Evolutionary conservation across 2,888 invertebrate genomes (phyloP).

Genomic region (Lingula anatina): DNA sequence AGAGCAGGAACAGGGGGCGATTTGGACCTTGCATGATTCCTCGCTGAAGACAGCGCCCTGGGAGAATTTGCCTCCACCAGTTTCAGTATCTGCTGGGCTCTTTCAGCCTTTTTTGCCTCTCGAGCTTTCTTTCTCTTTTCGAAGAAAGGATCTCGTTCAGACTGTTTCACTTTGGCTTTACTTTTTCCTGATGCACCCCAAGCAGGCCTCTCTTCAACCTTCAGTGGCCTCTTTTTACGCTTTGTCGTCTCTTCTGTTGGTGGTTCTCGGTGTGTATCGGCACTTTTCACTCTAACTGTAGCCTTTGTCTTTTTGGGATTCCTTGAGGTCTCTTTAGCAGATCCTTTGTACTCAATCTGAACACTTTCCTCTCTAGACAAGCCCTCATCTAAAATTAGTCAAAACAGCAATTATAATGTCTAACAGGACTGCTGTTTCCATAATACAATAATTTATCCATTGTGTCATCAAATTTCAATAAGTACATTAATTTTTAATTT

Average conservation of each 20-base stretch:
- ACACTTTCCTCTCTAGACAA: conserved; percentile 20
- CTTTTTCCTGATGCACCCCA: not conserved
- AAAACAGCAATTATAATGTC: no score
- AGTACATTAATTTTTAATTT: not conserved
- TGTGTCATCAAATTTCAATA: no score
- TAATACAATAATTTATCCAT: no score
- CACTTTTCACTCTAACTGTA: conserved; percentile 30
- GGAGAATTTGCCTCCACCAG: conserved; percentile 34
- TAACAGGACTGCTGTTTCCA: no score
- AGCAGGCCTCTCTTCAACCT: conserved; percentile 11
- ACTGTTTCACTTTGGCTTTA: conserved; percentile 33
- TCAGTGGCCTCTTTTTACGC: conserved; percentile 8
- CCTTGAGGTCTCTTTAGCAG: conserved; percentile 6
- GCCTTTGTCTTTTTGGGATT: conserved; percentile 3
- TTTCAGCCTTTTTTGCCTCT: conserved; percentile 21
- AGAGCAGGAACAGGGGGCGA: conserved; percentile 38
- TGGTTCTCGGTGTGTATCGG: conserved; percentile 16
- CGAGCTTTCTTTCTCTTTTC: conserved; percentile 24
- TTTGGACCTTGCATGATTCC: conserved; percentile 5
- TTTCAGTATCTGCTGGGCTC: conserved; percentile 33
- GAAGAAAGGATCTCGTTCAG: conserved; percentile 43
- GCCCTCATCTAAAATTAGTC: no score
- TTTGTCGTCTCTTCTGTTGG: conserved; percentile 6
- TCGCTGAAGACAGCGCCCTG: not conserved
- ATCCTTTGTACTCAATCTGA: conserved; percentile 25